Conservation (phyloP, 2,888 invertebrate species). For the Dynastes hyllus region DNA sequence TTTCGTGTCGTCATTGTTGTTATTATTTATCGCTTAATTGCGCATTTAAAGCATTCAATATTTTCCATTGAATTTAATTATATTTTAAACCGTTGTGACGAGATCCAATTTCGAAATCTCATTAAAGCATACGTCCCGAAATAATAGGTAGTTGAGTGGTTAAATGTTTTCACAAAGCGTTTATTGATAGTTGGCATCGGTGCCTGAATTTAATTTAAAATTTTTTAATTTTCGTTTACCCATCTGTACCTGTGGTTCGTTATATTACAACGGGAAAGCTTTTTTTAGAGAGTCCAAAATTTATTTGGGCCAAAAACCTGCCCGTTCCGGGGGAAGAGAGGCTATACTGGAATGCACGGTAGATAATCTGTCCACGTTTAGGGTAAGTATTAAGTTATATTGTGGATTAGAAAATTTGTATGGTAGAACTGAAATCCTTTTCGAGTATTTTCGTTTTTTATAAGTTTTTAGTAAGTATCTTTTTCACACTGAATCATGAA, state of each 20-base stretch:
- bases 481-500: too few species aligned
- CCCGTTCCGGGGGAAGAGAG: constrained; percentile 86
- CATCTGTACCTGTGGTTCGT: neutral
- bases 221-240: constrained; percentile 19
- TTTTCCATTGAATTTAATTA: constrained; percentile 16
- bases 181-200: constrained; percentile 7
- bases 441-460: too few species aligned
- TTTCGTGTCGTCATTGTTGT: neutral
- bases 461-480: too few species aligned
- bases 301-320: too few species aligned
- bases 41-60: neutral
- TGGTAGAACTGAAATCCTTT: too few species aligned
- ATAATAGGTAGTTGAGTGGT: constrained; percentile 21
- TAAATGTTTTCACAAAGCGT: constrained; percentile 20
- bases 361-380: constrained; percentile 86
- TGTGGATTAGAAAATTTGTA: too few species aligned
- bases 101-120: constrained; percentile 1
- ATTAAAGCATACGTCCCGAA: neutral
- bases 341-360: constrained; percentile 87
- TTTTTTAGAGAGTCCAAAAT: constrained; percentile 83
- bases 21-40: neutral
- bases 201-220: constrained; percentile 17
- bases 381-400: constrained; percentile 73
- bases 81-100: constrained; percentile 1
- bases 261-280: constrained; percentile 6